These are phyloP conservation scores for Neotoma lepida DNA, from an alignment of 2,113 vertebrate species.

Conservation along the genomic window DNA sequence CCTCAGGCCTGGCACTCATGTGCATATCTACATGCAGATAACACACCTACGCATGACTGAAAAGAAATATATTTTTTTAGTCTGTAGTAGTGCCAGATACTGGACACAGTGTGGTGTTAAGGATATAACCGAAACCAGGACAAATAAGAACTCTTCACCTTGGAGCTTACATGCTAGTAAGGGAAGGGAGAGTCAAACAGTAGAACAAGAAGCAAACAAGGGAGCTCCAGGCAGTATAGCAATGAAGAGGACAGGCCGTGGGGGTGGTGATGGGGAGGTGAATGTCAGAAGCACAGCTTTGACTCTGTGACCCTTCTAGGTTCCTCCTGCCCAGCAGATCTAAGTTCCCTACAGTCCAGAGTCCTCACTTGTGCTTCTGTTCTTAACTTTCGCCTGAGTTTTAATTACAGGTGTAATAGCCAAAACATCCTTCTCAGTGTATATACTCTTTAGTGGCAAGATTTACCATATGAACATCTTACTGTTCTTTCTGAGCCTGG, in stretches of 20 bases:
- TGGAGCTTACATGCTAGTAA: neutral
- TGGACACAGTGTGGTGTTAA: neutral
- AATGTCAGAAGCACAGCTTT: neutral
- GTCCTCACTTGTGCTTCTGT: neutral
- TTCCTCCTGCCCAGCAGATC: neutral
- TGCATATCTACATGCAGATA: neutral
- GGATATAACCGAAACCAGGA: neutral
- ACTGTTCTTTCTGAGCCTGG: neutral
- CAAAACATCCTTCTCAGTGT: neutral
- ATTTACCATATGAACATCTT: neutral
- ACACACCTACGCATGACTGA: neutral
- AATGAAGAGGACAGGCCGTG: neutral
- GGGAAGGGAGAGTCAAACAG: neutral
- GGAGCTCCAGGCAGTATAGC: neutral
- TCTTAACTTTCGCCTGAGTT: neutral
- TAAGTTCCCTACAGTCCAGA: neutral
- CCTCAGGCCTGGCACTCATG: neutral
- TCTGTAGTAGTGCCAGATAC: neutral
- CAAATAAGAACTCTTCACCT: neutral
- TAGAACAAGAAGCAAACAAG: constrained; percentile 7
- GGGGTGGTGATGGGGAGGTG: neutral
- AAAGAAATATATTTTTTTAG: neutral
- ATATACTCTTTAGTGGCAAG: neutral
- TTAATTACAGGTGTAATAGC: neutral
- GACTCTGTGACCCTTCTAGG: neutral